Evolutionary conservation across 2,888 invertebrate genomes (phyloP), one percentile per base, ranked within the genome.

Genomic region (Mesorhabditis sp.): DNA sequence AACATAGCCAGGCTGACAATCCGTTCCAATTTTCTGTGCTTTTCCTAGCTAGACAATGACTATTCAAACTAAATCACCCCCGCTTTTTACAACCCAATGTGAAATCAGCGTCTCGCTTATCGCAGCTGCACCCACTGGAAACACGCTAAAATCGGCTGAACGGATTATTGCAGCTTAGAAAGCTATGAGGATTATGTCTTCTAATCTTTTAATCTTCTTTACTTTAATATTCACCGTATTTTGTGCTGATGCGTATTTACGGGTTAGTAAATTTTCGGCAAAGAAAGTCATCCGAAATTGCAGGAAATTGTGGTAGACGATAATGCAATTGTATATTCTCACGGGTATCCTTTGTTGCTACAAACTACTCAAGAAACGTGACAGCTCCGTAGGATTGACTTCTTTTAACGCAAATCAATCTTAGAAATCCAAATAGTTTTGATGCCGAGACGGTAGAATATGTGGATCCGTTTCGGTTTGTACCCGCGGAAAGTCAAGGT

Each of bases 281-380:
- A 28, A 2, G 28, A 28, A 28, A 28, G 1, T 28, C 28, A 1
- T 13, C 58, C 58, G 58, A n/a, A 50, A 50, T 13, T n/a, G 58
- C 58, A 50, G 58, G 58, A 50, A 50, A n/a, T 50, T n/a, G 58
- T 13, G n/a, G 58, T 50, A 13, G 58, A 50, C n/a, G 58, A n/a
- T 13, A 13, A 13, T 50, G n/a, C 58, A 50, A 50, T n/a, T 13
- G n/a, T 50, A 10, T 50, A 13, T 50, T 50, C 58, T 50, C 58
- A 50, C n/a, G 58, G 58, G n/a, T 50, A 50, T 50, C 58, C 58
- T 13, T n/a, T 13, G n/a, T 50, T 50, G n/a, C n/a, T 50, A 50
- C 58, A 50, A 50, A 50, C 58, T 10, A 50, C 58, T 13, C 58
- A 50, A 50, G 58, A 50, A 50, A 10, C 58, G 58, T 50, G 58